Evolutionary conservation across 1,140 invertebrate species (phyloP), one percentile per base, ranked within the genome.

Genomic region (Tetragonula clypearis): DNA sequence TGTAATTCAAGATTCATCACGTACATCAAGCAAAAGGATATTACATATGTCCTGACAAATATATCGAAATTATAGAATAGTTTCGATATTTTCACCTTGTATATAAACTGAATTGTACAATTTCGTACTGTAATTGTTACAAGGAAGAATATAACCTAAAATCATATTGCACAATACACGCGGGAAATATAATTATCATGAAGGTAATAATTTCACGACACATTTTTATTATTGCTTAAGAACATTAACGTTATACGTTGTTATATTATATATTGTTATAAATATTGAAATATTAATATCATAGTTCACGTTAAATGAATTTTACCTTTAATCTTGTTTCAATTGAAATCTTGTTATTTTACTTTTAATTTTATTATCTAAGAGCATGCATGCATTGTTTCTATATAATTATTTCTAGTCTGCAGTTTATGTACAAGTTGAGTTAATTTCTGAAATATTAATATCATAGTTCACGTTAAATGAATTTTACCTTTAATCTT

Each of bases 181-280:
- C 82, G 68, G 82, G 76, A 79, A 84, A 79, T 79, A 79, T 65
- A 84, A 84, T 72, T 41, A 84, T 53, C 26, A 84, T 84, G 82
- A 84, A 84, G 82, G 82, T 84, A 84, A 79, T 30, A 56, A n/a
- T 11, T 66, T 82, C 17, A 41, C 62, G 11, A 49, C n/a, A 15
- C 23, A 53, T 53, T 41, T 14, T 21, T 26, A 41, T 49, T 75
- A 56, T 75, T 30, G 53, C 14, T 35, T 35, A 58, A 58, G 12
- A 15, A 60, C 11, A 9, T 30, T 49, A 49, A 49, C 41, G 0
- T 49, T 49, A 11, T 8, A 9, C 6, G 41, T 49, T 49, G 41
- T 49, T 49, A 49, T 8, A 49, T 49, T 49, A 49, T 8, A 49
- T 49, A 8, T 49, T 49, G 0, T 49, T 49, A 49, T 49, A 49